Conservation (phyloP, 2,113 vertebrate species). For the Microtus montanus region DNA sequence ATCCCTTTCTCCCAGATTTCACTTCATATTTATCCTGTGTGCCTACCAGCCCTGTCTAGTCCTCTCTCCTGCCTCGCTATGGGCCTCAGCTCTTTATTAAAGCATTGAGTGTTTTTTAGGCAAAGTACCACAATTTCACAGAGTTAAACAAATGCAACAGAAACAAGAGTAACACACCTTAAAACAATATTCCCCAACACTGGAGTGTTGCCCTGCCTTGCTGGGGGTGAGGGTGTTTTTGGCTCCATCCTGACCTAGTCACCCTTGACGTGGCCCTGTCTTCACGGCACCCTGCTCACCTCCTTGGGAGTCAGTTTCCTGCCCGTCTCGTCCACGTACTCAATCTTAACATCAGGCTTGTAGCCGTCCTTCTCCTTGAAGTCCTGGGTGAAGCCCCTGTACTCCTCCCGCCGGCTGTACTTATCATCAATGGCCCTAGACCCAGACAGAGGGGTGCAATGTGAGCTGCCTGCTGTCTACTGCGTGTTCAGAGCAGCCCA, state of each 20-base stretch:
- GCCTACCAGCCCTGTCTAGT: too few species aligned
- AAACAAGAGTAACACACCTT: too few species aligned
- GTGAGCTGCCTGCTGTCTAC: fast-evolving
- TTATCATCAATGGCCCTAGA: slow-evolving; percentile 93
- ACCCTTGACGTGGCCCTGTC: fast-evolving
- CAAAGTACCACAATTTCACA: too few species aligned
- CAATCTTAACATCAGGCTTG: slow-evolving; percentile 93
- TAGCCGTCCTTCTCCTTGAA: slow-evolving; percentile 95
- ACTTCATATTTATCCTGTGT: too few species aligned
- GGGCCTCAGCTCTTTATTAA: too few species aligned
- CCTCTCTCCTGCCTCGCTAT: too few species aligned
- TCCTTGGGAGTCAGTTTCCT: slow-evolving; percentile 93
- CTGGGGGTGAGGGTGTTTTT: too few species aligned
- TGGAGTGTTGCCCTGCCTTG: background rate
- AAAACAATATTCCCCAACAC: too few species aligned
- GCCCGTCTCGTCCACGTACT: slow-evolving; percentile 95
- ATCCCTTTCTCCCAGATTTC: too few species aligned
- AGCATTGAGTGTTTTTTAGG: too few species aligned
- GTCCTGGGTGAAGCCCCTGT: slow-evolving; percentile 94
- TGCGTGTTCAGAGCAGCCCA: fast-evolving
- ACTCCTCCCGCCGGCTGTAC: slow-evolving; percentile 94
- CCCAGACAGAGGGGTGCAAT: fast-evolving
- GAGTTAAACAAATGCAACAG: too few species aligned
- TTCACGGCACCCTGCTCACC: slow-evolving; percentile 72
- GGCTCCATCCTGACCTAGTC: background rate